Base-by-base conservation (phyloP, 1,140 invertebrate species). In the Drosophila eugracilis region DNA sequence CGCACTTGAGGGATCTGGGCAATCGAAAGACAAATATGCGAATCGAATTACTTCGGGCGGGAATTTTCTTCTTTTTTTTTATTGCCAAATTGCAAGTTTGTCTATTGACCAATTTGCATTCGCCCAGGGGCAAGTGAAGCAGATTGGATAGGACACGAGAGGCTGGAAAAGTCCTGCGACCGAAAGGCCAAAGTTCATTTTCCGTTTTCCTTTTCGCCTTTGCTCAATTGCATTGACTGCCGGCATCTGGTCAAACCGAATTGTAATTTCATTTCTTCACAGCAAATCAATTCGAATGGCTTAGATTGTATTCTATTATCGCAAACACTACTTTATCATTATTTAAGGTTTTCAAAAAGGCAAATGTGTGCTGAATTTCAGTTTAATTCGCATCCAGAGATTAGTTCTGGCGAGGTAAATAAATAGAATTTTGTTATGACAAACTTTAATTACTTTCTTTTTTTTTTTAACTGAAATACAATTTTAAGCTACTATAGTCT, bases 1-100 rank as follows among this genome's bases (percentile, higher is more conserved):
- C 96, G 92, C 97, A 98, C 86, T 94, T 93, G 41, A 94, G 90
- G 12, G 93, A 94, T 92, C 95, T 95, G 93, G 12, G 54, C 26
- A 57, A 53, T 32, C 17, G 44, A 92, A 80, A 60, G 32, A 47
- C 72, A 41, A 73, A 72, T 41, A 44, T 52, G 37, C 41, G 24
- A 42, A 32, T 22, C n/a, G 21, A 49, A 47, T 71, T 24, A 49
- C 14, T 48, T 71, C 17, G 30, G 7, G n/a, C 14, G 14, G 22
- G 42, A 7, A 30, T 26, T 44, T 58, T 14, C 4, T 32, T 58
- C 24, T 44, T 58, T 14, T 7, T 32, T 58, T 44, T 44, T 45
- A 4, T 44, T 6, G 42, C 2, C 22, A 5, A 62, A 65, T 36
- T 22, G 41, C 55, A 62, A 63, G 42, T 26, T 32, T 14, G 57